Evolutionary conservation across 1,140 invertebrate species (phyloP).

Genomic region (Calliphora vicina): DNA sequence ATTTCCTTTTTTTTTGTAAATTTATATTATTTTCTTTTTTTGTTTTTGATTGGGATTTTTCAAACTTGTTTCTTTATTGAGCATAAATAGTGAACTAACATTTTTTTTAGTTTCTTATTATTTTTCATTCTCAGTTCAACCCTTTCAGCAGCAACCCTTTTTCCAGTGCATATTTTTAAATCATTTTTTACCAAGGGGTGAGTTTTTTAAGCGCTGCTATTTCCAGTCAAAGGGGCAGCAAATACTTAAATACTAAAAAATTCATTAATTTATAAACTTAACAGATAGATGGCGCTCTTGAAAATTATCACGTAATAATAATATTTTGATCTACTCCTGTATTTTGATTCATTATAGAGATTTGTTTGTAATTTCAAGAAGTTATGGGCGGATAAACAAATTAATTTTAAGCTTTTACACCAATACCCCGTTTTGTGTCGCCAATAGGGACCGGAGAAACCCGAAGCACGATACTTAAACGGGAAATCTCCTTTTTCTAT

Average conservation of each 20-base stretch:
- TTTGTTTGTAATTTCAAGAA: no score
- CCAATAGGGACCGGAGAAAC: no score
- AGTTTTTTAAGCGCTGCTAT: not conserved
- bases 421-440: no score
- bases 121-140: not conserved
- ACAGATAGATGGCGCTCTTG: not conserved
- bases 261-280: not conserved
- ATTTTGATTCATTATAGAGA: no score
- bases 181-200: not conserved
- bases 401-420: no score
- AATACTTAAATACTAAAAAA: slow-evolving; percentile 23
- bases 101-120: slow-evolving; percentile 4
- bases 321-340: no score
- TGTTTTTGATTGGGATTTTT: not conserved
- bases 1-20: not conserved
- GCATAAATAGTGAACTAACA: not conserved
- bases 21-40: not conserved
- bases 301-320: no score
- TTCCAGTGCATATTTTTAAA: not conserved
- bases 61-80: not conserved
- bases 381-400: no score
- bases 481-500: no score
- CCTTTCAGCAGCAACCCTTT: slow-evolving; percentile 10
- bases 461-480: no score
- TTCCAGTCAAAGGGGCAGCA: slow-evolving; percentile 23